phyloP scores from a whole-genome alignment of 2,113 vertebrate genomes.

The Bubo blakistoni region DNA sequence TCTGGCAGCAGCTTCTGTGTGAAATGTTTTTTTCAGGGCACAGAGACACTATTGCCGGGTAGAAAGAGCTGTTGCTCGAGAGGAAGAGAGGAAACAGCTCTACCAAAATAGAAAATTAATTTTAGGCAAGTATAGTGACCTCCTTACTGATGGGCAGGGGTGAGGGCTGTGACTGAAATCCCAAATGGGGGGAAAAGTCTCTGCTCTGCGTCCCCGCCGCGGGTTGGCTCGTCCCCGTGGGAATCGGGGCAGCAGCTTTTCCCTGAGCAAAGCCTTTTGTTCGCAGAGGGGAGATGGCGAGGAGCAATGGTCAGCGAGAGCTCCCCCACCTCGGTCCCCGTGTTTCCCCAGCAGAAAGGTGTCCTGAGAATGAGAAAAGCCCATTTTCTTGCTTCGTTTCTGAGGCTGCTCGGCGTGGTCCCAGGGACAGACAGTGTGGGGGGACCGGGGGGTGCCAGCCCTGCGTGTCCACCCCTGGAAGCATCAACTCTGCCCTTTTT shows the following conservation, averaged over 20 bases:
- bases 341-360: neutral
- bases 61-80: neutral
- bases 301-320: neutral
- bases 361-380: neutral
- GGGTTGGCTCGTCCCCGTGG: neutral
- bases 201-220: fast-evolving
- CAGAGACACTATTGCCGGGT: fast-evolving
- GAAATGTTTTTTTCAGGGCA: neutral
- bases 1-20: neutral
- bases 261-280: neutral
- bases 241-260: neutral
- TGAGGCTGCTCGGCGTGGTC: neutral
- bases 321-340: fast-evolving
- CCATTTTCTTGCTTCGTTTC: fast-evolving
- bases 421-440: fast-evolving
- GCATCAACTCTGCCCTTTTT: neutral
- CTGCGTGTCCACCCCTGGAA: fast-evolving
- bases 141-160: neutral
- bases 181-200: neutral
- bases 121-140: neutral
- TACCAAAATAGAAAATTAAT: neutral
- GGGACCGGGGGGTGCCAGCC: fast-evolving
- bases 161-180: neutral
- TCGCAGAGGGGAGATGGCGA: neutral
- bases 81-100: conserved; percentile 11